Base-by-base conservation (phyloP, 2,888 invertebrate species). In the Lycocerus yunnanus region DNA sequence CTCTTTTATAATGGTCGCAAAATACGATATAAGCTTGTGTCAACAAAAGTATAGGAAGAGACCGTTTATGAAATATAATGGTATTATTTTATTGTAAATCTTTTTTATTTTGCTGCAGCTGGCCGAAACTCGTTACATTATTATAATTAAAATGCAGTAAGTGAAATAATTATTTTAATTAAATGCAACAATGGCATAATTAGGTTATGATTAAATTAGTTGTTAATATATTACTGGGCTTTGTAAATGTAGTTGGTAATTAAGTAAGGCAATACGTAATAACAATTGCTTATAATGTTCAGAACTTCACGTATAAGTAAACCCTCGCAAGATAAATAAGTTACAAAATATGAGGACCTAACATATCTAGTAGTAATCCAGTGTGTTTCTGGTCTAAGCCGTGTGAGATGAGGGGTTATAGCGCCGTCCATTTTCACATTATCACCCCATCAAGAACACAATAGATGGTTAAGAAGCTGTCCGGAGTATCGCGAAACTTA, bases 361-460 rank as follows among this genome's bases (percentile, higher is more conserved):
- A 43, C 75, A 75, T 72, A 75, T 75, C 72, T 69, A 61, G 61
- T 75, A 68, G 75, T 75, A 75, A 75, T 75, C 75, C 75, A 66
- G 72, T 72, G 72, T 69, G 74, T 74, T 74, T 71, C 68, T 68
- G 68, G 74, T 71, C 66, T 75, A 75, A 75, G 75, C 75, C 75
- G 69, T 63, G 69, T 67, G 69, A 75, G 72, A 75, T 75, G 75
- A 75, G 75, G 75, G 75, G 75, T 75, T 75, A 75, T 69, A 75
- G 72, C 72, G 72, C 72, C 72, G 75, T 75, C 75, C 75, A 69
- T 75, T 75, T 69, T 75, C 75, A 72, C 75, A 75, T 75, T 75
- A 75, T 75, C 75, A 75, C 75, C 75, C 75, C 71, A 75, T 75
- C 75, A 75, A 69, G 75, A 69, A 61, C 75, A 75, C 75, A 75